Conservation (phyloP, 2,113 vertebrate genomes). For the Cynopterus brachyotis region DNA sequence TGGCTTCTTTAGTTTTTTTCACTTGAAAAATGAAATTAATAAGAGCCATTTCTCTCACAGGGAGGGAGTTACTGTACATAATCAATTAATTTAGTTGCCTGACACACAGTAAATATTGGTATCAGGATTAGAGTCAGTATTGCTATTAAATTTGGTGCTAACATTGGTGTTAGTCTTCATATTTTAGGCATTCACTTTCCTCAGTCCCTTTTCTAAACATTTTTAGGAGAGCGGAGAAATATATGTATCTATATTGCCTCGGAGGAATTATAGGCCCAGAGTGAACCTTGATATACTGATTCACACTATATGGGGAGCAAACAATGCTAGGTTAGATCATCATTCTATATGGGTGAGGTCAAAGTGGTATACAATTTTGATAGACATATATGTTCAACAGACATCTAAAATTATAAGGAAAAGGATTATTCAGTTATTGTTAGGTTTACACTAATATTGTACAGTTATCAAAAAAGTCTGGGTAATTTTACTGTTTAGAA, state of each 20-base stretch:
- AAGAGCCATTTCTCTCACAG: neutral
- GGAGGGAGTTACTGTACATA: neutral
- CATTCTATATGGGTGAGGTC: neutral
- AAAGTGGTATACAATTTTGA: neutral
- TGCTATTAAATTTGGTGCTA: neutral
- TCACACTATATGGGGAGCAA: neutral
- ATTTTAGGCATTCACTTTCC: neutral
- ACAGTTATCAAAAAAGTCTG: neutral
- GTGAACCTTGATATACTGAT: neutral
- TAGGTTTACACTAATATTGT: neutral
- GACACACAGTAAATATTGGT: accelerated
- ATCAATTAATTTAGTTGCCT: neutral
- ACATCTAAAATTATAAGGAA: neutral
- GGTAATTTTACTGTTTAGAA: neutral
- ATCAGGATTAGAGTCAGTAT: neutral
- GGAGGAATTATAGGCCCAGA: neutral
- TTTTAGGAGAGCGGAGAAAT: neutral
- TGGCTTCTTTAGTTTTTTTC: neutral
- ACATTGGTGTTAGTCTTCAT: neutral
- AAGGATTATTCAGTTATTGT: neutral
- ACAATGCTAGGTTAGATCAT: neutral
- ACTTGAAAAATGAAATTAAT: neutral
- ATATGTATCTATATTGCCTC: neutral
- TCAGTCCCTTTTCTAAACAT: neutral
- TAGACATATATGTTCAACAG: neutral